A percentile compares a stretch with the other conserved stretches of the same genome.
phyloP scores from a whole-genome alignment of 2,113 vertebrate species.

The Microtus pennsylvanicus region DNA sequence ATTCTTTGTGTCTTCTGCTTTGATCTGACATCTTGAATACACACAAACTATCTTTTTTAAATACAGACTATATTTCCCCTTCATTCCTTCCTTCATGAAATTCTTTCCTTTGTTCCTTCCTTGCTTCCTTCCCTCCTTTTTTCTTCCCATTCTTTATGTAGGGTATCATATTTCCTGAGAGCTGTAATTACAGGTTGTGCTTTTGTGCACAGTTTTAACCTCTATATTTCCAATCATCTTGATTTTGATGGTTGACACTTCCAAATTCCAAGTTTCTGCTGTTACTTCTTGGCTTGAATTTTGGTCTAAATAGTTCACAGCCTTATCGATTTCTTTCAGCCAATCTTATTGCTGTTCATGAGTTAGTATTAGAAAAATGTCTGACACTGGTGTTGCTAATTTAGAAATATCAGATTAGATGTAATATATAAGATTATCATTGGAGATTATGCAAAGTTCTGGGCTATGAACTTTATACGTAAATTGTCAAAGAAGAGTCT shows the following conservation, averaged over 20 bases:
- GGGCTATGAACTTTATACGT: background rate
- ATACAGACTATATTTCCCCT: background rate
- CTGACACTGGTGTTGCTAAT: background rate
- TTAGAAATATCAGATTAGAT: conserved; percentile 44
- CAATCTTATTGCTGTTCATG: background rate
- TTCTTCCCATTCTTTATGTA: background rate
- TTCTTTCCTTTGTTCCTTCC: background rate
- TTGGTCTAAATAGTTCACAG: background rate
- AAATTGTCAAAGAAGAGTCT: background rate
- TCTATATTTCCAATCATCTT: background rate
- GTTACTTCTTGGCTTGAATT: background rate
- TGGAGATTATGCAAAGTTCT: background rate
- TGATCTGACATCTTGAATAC: background rate
- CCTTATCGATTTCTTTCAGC: background rate
- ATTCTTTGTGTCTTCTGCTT: background rate
- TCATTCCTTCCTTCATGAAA: background rate
- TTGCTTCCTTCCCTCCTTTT: background rate
- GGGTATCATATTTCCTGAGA: background rate
- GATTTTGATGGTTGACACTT: background rate
- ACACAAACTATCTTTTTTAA: background rate
- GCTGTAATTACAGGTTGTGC: background rate
- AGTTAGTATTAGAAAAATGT: background rate
- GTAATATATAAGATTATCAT: background rate
- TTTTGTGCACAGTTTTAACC: background rate
- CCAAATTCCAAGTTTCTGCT: background rate